phyloP scores from a whole-genome alignment of 2,797 vertebrate species.

The Florisuga fusca region DNA sequence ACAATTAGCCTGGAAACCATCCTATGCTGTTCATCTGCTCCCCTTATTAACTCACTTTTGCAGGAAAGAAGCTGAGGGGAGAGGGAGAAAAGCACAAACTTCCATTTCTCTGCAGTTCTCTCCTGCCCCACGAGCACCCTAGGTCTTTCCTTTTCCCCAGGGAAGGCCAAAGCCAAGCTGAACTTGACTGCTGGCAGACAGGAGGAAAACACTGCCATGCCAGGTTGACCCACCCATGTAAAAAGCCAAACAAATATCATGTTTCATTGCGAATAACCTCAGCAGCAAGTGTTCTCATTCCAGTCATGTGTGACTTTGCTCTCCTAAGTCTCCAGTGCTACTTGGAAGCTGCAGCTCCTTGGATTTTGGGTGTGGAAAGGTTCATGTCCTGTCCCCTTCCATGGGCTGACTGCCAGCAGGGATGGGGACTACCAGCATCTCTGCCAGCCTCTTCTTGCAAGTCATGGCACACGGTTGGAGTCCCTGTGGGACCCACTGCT shows the following conservation, averaged over 20 bases:
- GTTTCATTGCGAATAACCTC: not conserved
- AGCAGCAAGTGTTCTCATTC: not conserved
- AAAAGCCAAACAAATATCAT: not conserved
- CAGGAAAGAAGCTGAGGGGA: not conserved
- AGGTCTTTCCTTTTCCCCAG: not conserved
- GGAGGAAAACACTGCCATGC: not conserved
- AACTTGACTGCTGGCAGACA: not conserved
- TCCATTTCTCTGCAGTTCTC: not conserved
- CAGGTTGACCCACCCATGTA: not conserved
- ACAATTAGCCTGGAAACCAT: constrained; percentile 56
- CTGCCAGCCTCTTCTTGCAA: not conserved
- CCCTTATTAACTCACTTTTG: not conserved
- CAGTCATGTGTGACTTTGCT: accelerated
- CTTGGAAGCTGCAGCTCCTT: not conserved
- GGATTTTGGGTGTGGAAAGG: not conserved
- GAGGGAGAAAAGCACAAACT: not conserved
- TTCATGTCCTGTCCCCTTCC: accelerated
- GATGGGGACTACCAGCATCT: not conserved
- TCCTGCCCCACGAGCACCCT: not conserved
- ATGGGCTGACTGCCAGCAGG: not conserved
- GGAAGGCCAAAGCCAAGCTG: not conserved
- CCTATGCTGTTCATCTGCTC: constrained; percentile 35
- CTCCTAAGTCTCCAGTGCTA: not conserved
- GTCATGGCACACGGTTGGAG: not conserved
- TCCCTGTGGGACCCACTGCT: not conserved